Percentiles rank a stretch among this genome's conserved stretches.
Conservation (phyloP, 2,888 invertebrate genomes). For the Aphelenchoides bicaudatus region DNA sequence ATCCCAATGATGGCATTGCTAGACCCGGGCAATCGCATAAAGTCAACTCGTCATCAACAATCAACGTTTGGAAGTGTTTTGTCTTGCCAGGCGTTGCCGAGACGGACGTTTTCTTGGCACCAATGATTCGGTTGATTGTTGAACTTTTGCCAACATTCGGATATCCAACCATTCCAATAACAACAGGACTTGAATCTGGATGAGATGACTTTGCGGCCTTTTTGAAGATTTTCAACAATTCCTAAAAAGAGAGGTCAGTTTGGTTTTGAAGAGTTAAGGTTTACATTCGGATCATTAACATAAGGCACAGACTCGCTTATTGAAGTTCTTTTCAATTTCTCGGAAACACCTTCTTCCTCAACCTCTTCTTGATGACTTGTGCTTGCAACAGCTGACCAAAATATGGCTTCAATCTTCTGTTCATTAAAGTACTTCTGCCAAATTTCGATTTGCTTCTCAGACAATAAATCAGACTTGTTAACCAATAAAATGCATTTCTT, state of each 20-base stretch:
- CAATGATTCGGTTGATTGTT: constrained; percentile 87
- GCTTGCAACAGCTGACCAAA: constrained; percentile 76
- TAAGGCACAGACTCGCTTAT: constrained; percentile 23
- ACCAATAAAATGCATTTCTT: constrained; percentile 80
- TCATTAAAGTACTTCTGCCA: constrained; percentile 62
- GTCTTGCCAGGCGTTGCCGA: constrained; percentile 98
- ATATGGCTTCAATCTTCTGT: constrained; percentile 73
- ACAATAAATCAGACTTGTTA: constrained; percentile 92
- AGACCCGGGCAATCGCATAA: constrained; percentile 89
- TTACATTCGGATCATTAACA: constrained; percentile 18
- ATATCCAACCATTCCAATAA: constrained; percentile 75
- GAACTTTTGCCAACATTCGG: constrained; percentile 99
- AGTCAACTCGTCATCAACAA: constrained; percentile 64
- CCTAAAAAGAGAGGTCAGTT: constrained; percentile 12
- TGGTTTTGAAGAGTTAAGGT: neutral
- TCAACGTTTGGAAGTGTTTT: constrained; percentile 75
- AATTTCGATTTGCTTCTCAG: constrained; percentile 70
- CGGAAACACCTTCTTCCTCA: constrained; percentile 24
- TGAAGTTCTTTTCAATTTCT: constrained; percentile 2
- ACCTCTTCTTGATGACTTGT: constrained; percentile 33
- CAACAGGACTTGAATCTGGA: constrained; percentile 27
- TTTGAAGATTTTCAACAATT: constrained; percentile 18
- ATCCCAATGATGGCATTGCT: constrained; percentile 93
- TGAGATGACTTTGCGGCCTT: neutral
- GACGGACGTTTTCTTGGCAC: constrained; percentile 73